Base-by-base conservation (phyloP, 2,888 invertebrate genomes). In the Ectobius pallidus region DNA sequence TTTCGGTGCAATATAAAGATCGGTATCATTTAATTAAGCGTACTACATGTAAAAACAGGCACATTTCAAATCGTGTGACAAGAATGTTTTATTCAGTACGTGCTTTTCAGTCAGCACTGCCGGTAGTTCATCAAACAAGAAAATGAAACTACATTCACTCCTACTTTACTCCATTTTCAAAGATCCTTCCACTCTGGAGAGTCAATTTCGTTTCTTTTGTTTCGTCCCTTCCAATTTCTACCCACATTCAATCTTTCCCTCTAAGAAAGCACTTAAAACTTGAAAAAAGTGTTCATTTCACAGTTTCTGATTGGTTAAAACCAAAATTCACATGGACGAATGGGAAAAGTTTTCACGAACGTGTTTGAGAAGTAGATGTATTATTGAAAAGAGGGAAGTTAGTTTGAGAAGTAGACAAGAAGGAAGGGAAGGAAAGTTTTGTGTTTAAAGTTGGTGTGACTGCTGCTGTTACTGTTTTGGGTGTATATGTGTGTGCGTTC, bases 271-370 rank as follows among this genome's bases (percentile, higher is more conserved):
- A n/a, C n/a, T n/a, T n/a, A n/a, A n/a, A n/a, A 25, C 7, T 20
- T 58, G 22, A 34, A 25, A 14, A 20, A 22, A 22, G 14, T 34
- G 34, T 7, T 16, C 16, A 22, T 25, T 42, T 25, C 14, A 18
- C 14, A 27, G 42, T 20, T 46, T 27, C 68, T 32, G 27, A 72
- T 72, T 72, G 72, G 72, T 52, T 6, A 32, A 42, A 22, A 30
- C 58, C 49, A 72, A 72, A 72, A 62, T 61, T 69, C 62, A 46
- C 62, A 49, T 46, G 58, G 69, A 72, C 72, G 69, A 72, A 72
- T 72, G 32, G 42, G 65, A 65, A 65, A 27, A 46, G 65, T 46
- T 65, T 65, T 46, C n/a, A 27, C 27, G 46, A 46, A 20, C 3
- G 44, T 27, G 20, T 55, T 22, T 27, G 14, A 25, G 55, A 20